Evolutionary conservation across 2,113 vertebrate genomes (phyloP).

Genomic region (Cephalopholis sonnerati): DNA sequence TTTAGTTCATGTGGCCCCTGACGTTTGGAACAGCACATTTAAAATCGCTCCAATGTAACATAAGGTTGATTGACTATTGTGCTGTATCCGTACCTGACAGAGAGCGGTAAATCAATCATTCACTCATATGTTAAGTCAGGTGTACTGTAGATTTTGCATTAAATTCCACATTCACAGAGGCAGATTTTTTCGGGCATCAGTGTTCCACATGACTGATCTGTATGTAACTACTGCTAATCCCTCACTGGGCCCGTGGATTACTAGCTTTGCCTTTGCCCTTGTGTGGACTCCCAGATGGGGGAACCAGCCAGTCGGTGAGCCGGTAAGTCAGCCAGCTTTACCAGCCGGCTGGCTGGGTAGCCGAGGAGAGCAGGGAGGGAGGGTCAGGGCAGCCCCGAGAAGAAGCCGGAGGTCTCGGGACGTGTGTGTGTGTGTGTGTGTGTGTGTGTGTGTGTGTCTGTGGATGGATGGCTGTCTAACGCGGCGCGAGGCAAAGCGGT

Average conservation of each 20-base stretch:
- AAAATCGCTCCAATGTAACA: background rate
- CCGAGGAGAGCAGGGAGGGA: constrained; percentile 8
- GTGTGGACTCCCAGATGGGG: constrained; percentile 49
- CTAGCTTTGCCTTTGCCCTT: constrained; percentile 59
- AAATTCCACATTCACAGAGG: constrained; percentile 41
- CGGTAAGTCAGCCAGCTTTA: constrained; percentile 26
- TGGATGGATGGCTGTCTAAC: constrained; percentile 17
- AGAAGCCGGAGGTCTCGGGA: background rate
- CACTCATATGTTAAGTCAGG: constrained; percentile 4
- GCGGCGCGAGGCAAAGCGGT: background rate
- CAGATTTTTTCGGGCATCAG: constrained; percentile 14
- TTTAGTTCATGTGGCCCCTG: background rate
- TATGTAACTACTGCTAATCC: constrained; percentile 67
- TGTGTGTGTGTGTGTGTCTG: background rate
- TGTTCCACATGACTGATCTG: constrained; percentile 66
- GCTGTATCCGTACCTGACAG: constrained; percentile 32
- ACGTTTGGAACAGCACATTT: background rate
- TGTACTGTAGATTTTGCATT: constrained; percentile 21
- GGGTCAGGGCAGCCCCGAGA: constrained; percentile 34
- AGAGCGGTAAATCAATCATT: constrained; percentile 1
- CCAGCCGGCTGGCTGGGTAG: constrained; percentile 6
- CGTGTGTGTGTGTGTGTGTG: constrained; percentile 15
- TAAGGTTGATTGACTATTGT: background rate
- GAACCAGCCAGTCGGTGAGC: constrained; percentile 15
- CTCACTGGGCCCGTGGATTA: constrained; percentile 61